Conservation (phyloP, 1,140 invertebrate genomes). For the Euglossa dilemma region DNA sequence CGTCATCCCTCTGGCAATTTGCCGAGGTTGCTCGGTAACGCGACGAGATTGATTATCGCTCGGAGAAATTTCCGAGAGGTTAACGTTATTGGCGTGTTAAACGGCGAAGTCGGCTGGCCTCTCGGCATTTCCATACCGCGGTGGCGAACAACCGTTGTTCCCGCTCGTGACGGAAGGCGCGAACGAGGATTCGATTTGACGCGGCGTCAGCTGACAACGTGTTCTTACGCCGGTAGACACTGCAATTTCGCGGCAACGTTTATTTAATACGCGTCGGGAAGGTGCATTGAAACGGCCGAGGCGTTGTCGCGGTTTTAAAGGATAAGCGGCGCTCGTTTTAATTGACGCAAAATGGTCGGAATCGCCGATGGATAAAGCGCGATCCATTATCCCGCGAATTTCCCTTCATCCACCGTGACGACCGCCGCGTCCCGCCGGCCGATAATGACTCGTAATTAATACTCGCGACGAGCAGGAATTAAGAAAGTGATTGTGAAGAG, state of each 20-base stretch:
- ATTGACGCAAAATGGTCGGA: constrained; percentile 43
- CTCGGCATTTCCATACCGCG: background rate
- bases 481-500: constrained; percentile 10
- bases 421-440: background rate
- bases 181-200: background rate
- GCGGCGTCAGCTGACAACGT: background rate
- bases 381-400: background rate
- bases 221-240: background rate
- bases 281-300: background rate
- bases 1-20: background rate
- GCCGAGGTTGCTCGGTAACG: background rate
- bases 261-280: constrained; percentile 14
- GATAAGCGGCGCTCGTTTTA: constrained; percentile 2
- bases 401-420: background rate
- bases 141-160: background rate
- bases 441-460: constrained; percentile 31
- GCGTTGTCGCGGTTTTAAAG: constrained; percentile 10
- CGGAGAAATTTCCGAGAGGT: background rate
- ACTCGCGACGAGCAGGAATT: constrained; percentile 4
- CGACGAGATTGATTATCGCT: background rate
- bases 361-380: background rate
- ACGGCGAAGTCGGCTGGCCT: background rate
- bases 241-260: constrained; percentile 27
- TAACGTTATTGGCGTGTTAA: constrained; percentile 1
- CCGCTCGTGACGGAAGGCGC: background rate